Evolutionary conservation across 2,888 invertebrate genomes (phyloP), one percentile per base, ranked within the genome.

Genomic region (Mimachlamys varia): DNA sequence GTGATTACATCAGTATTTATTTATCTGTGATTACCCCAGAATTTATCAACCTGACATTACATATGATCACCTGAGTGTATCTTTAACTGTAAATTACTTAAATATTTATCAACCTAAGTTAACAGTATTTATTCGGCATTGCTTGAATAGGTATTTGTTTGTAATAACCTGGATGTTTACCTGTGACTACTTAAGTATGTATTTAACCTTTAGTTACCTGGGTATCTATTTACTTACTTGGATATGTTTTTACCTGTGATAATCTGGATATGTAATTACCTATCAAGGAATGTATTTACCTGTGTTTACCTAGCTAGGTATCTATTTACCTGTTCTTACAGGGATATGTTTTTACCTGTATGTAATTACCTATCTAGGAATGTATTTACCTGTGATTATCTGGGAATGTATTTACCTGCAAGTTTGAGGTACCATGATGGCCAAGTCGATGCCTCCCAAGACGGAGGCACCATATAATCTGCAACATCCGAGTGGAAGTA

Each of bases 401-500:
- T 89, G 89, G n/a, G 17, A 53, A 89, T 87, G 19, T 87, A 90
- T 62, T 92, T 92, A 94, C 94, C 93, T 93, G 94, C 89, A 19
- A 55, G 88, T 92, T 94, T 94, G 27, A 93, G 90, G 89, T 94
- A 94, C 94, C 94, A 94, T 55, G 94, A 90, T 27, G 93, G 91
- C 92, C 93, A 93, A 5, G 91, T 58, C n/a, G 76, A 88, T 27
- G 76, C 76, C 33, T 76, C 76, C 76, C 76, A 76, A 27, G 89
- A 38, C 0, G 90, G 50, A 58, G 92, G 90, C 17, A 91, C 90
- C 50, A 93, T 91, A 91, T 55, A 55, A 88, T 94, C 93, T 89
- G 93, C 92, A 50, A 93, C 88, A 58, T 94, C 94, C 53, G 92
- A 92, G 89, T 92, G 89, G 22, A 92, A 62, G 50, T 91, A 91